Base-by-base conservation (phyloP, 2,888 invertebrate species). In the Ophonus ardosiacus region DNA sequence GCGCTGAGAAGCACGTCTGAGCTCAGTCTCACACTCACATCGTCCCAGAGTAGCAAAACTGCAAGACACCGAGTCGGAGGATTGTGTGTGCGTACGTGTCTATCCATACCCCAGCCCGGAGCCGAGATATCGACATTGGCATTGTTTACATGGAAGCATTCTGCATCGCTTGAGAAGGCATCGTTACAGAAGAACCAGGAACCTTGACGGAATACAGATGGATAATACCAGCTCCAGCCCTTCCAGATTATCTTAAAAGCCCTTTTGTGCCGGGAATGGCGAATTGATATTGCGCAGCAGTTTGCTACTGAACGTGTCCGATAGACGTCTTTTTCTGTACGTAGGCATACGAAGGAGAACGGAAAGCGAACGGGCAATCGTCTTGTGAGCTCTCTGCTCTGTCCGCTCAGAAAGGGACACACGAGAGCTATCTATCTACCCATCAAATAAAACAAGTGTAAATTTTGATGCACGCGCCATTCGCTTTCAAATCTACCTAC, bases 231-330 rank as follows among this genome's bases (percentile, higher is more conserved):
- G 76, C 15, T 76, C 40, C 83, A 59, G 21, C 61, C 76, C 76
- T 40, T 21, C 38, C 38, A 83, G 83, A 83, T 83, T 83, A 83
- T 83, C 83, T 83, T 83, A 83, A 83, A 83, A 83, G 83, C 83
- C 61, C 83, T 83, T 83, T 83, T 83, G 83, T 83, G 83, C 74
- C 76, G 40, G 61, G 76, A 83, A 83, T 83, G 83, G 74, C 76
- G 83, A 83, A 83, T 83, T 83, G 83, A 83, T 83, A 83, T 83
- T 83, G 76, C 82, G 71, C 82, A 71, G 71, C 68, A 68, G 68
- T 82, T 71, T 82, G 68, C 68, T 71, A 57, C 38, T 71, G 76
- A 63, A 82, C 82, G 82, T 82, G 82, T 71, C 74, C 82, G 57
- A 82, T 82, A 71, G 71, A 71, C 71, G 71, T 71, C 71, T 40